A percentile compares a stretch with the other conserved stretches of the same genome.
Conservation (phyloP, 1,140 invertebrate species). For the Euura lappo region DNA sequence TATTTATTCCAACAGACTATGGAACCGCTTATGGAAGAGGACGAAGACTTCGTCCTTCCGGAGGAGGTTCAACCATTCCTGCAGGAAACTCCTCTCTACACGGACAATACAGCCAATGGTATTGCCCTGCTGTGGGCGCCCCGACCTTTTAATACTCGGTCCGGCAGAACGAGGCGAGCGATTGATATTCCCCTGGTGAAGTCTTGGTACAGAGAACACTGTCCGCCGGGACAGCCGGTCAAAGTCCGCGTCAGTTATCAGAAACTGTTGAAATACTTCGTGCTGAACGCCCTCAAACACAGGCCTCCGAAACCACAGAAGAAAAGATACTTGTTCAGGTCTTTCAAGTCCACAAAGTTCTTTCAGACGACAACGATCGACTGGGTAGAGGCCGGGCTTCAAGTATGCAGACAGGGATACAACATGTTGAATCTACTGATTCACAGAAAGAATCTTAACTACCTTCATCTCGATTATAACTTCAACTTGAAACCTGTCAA, state of each 20-base stretch:
- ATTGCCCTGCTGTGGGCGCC: constrained; percentile 99
- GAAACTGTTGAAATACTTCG: constrained; percentile 97
- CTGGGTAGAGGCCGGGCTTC: constrained; percentile 98
- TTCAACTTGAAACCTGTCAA: constrained; percentile 99
- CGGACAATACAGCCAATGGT: constrained; percentile 98
- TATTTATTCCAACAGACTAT: constrained; percentile 62
- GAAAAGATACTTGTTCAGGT: constrained; percentile 96
- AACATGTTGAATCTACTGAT: constrained; percentile 99
- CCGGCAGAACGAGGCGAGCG: constrained; percentile 84
- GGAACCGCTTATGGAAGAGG: constrained; percentile 89
- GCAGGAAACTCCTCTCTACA: constrained; percentile 94
- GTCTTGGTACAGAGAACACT: constrained; percentile 97
- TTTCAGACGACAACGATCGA: constrained; percentile 99
- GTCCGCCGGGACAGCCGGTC: constrained; percentile 97
- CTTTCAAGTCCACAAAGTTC: constrained; percentile 99
- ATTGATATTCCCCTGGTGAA: constrained; percentile 98
- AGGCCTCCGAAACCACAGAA: constrained; percentile 98
- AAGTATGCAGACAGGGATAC: constrained; percentile 98
- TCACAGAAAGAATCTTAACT: constrained; percentile 99
- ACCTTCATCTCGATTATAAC: constrained; percentile 99
- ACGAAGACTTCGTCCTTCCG: constrained; percentile 93
- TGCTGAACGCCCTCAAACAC: constrained; percentile 97
- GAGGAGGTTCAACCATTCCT: constrained; percentile 92
- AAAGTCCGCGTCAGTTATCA: constrained; percentile 99
- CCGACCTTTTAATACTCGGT: constrained; percentile 95